Percentiles rank a stretch among this genome's conserved stretches.
These are phyloP conservation scores for Alectoris magna DNA, from an alignment of 2,797 vertebrate genomes.

Conservation along the genomic window DNA sequence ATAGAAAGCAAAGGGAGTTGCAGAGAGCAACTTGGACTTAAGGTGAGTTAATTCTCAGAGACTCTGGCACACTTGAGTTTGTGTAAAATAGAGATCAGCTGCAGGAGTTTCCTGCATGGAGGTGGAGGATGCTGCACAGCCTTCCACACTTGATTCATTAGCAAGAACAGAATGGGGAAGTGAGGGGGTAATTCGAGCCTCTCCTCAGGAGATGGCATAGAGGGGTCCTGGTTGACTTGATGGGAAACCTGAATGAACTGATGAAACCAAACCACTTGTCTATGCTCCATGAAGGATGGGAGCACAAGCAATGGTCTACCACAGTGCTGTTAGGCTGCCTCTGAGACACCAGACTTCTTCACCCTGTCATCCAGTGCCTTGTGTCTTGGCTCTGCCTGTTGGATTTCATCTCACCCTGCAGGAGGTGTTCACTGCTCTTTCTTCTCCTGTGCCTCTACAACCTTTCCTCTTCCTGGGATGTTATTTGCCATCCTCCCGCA, in stretches of 20 bases:
- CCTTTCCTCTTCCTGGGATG: not conserved
- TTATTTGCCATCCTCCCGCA: not conserved
- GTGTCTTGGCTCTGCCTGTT: not conserved
- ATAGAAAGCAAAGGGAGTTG: too few species aligned
- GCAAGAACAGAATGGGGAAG: rapidly evolving
- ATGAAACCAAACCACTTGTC: not conserved
- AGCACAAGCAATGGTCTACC: not conserved
- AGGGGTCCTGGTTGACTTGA: not conserved
- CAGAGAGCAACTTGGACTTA: not conserved
- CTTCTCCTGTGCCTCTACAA: not conserved
- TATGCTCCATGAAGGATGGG: not conserved
- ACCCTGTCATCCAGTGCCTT: not conserved
- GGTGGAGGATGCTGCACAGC: not conserved
- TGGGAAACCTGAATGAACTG: not conserved
- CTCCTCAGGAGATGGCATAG: not conserved
- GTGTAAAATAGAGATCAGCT: not conserved
- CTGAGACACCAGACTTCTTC: not conserved
- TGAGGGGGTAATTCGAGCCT: not conserved
- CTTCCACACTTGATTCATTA: not conserved
- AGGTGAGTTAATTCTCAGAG: not conserved
- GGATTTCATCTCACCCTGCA: not conserved
- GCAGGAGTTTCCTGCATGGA: not conserved
- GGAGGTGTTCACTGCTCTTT: not conserved
- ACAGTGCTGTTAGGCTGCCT: not conserved
- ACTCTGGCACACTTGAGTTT: not conserved